Evolutionary conservation across 2,113 vertebrate genomes (phyloP).

Genomic region (Apteryx owenii): DNA sequence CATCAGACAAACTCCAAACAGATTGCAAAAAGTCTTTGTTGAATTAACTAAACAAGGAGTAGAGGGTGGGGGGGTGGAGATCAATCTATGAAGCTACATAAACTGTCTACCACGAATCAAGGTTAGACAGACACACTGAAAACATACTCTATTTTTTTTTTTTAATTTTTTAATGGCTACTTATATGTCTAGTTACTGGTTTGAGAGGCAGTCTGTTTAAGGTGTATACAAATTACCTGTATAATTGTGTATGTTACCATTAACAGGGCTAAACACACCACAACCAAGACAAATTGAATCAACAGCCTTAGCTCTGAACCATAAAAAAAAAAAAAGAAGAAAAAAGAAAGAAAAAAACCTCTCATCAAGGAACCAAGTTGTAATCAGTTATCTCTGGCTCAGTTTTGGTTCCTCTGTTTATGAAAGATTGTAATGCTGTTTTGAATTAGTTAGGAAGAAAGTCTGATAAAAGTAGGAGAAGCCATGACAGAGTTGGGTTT

Average conservation of each 20-base stretch:
- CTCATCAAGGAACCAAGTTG: conserved; percentile 17
- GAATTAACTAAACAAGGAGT: conserved; percentile 84
- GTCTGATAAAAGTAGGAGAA: conserved; percentile 30
- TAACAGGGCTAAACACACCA: conserved; percentile 55
- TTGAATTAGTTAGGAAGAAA: conserved; percentile 18
- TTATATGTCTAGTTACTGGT: background rate
- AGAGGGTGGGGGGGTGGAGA: conserved; percentile 64
- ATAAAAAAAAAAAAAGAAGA: background rate
- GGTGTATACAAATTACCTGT: conserved; percentile 54
- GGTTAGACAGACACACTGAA: conserved; percentile 58
- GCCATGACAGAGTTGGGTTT: background rate
- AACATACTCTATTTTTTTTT: conserved; percentile 25
- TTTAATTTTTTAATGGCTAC: background rate
- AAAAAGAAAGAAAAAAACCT: background rate
- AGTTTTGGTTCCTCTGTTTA: conserved; percentile 12
- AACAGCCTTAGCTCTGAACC: conserved; percentile 26
- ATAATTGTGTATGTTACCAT: conserved; percentile 52
- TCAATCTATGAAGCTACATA: conserved; percentile 76
- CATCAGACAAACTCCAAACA: conserved; percentile 87
- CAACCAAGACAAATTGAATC: conserved; percentile 58
- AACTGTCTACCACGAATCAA: conserved; percentile 71
- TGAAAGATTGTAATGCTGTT: background rate
- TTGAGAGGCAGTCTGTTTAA: background rate
- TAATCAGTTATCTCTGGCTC: conserved; percentile 32
- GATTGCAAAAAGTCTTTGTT: conserved; percentile 85